Base-by-base conservation (phyloP, 2,113 vertebrate species). In the Poicephalus meyeri region DNA sequence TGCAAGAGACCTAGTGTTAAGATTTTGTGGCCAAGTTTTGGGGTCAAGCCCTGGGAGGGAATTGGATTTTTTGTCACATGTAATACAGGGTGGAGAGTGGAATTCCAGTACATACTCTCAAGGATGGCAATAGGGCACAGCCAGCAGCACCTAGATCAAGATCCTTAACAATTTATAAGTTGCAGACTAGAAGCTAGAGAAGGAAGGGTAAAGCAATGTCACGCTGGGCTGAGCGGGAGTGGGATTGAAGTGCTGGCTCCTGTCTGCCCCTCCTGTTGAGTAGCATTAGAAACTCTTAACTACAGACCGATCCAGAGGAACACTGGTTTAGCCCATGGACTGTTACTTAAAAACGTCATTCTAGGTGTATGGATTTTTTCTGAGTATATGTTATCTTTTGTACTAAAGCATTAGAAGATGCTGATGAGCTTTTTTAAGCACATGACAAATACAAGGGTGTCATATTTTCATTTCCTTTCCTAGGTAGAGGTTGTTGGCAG, bases 391-490 rank as follows among this genome's bases (percentile, higher is more conserved):
- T 86, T 91, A 1, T 8, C 17, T 18, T 69, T 91, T 14, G 7
- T n/a, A 13, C 6, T 41, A 70, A 53, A 95, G 16, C 44, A 52
- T 79, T 41, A 25, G 25, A 21, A 76, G 46, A 76, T 69, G 18
- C 14, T 47, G 46, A 24, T 71, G 63, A 66, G 20, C 70, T 80
- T 93, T 80, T 93, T 93, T 61, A 81, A 70, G 17, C 15, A 33
- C 17, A 10, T 29, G 23, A 77, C 16, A 56, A 76, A 65, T 91
- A 89, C 8, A 61, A 96, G 55, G 16, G 16, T 80, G 53, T 88
- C 13, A 15, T 78, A 72, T 77, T 83, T 94, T 86, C 25, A 69
- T 95, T 95, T 93, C 42, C 82, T 91, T 97, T 95, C 74, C 42
- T 77, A 69, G 53, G 23, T 90, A 82, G 87, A 79, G 46, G 42